Conservation (phyloP, 2,888 invertebrate genomes). For the Drosophila quasianomalipes region DNA sequence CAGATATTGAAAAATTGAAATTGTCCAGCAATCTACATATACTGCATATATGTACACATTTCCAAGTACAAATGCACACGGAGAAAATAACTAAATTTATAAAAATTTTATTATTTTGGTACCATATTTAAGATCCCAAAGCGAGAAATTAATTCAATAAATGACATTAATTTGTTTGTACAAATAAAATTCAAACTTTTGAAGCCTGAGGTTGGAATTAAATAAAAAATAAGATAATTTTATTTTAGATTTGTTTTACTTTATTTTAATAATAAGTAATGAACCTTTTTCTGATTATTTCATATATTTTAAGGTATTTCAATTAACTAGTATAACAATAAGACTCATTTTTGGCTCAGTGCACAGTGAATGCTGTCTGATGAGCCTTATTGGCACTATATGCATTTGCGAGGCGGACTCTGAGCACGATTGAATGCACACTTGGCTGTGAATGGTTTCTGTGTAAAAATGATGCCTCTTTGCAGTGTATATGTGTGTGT, state of each 20-base stretch:
- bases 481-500: constrained; percentile 1
- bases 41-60: constrained; percentile 1
- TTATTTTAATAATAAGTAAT: background rate
- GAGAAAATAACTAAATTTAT: background rate
- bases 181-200: background rate
- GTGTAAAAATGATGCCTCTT: constrained; percentile 63
- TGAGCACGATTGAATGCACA: constrained; percentile 70
- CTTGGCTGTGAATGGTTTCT: constrained; percentile 78
- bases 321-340: background rate
- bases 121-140: background rate
- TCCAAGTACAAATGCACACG: constrained; percentile 25
- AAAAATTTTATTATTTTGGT: background rate
- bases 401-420: constrained; percentile 42
- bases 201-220: background rate
- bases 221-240: background rate
- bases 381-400: constrained; percentile 73
- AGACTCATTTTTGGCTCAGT: constrained; percentile 14
- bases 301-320: background rate
- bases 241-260: background rate
- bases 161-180: background rate
- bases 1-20: constrained; percentile 82
- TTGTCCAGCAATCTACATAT: constrained; percentile 55
- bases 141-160: background rate
- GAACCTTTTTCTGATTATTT: background rate
- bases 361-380: constrained; percentile 41